Percentiles rank a stretch among this genome's conserved stretches.
Evolutionary conservation across 2,888 invertebrate species (phyloP).

Genomic region (Liopterus haemorrhoidalis): DNA sequence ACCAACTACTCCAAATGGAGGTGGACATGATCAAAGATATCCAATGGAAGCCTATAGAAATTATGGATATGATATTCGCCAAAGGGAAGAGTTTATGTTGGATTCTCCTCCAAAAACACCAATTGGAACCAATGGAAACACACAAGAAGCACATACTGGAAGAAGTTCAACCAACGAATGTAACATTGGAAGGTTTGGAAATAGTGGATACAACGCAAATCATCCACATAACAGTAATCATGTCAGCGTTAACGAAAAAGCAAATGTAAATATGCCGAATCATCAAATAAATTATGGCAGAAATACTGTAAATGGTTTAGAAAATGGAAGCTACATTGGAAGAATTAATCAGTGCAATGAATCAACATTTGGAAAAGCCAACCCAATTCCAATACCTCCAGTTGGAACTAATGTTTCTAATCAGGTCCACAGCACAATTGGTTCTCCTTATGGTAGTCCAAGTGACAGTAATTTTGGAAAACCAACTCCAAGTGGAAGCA

Average conservation of each 20-base stretch:
- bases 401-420: background rate
- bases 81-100: constrained; percentile 10
- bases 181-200: no score
- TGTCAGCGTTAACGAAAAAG: no score
- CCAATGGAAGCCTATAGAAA: constrained; percentile 4
- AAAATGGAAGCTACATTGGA: no score
- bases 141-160: no score
- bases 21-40: constrained; percentile 1
- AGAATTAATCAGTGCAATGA: no score
- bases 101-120: constrained; percentile 21
- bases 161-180: no score
- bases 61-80: constrained; percentile 5
- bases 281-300: no score
- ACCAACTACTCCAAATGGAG: constrained; percentile 1
- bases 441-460: background rate
- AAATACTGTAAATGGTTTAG: no score
- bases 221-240: no score
- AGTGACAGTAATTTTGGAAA: background rate
- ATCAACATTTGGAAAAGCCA: no score
- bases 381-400: background rate
- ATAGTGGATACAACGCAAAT: no score
- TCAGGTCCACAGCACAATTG: background rate
- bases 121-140: constrained; percentile 8
- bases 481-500: background rate
- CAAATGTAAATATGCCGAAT: no score